Percentiles rank a stretch among this genome's conserved stretches.
Conservation (phyloP, 1,140 invertebrate genomes). For the Magallana angulata region DNA sequence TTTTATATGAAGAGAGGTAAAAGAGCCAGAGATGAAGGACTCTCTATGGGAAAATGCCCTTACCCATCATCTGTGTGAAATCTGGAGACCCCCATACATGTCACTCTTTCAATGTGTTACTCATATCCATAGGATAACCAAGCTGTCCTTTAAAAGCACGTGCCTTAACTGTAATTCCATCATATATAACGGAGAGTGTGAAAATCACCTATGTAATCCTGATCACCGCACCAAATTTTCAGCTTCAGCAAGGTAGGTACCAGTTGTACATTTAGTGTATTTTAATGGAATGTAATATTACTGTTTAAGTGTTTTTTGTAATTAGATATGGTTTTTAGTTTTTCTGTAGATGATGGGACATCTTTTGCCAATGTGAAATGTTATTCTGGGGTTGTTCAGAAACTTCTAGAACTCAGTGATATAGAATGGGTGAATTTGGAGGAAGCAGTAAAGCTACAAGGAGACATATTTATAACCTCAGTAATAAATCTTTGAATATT, state of each 20-base stretch:
- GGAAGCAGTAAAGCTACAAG: slow-evolving; percentile 11
- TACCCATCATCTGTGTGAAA: background rate
- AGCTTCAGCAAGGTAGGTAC: background rate
- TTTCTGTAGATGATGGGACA: slow-evolving; percentile 47
- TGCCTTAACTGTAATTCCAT: slow-evolving; percentile 7
- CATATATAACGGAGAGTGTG: background rate
- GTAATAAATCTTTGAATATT: background rate
- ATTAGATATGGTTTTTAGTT: background rate
- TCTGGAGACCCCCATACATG: background rate
- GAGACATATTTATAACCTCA: slow-evolving; percentile 40
- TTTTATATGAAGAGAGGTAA: background rate
- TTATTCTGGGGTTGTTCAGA: slow-evolving; percentile 18
- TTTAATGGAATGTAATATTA: too few relatives aligned
- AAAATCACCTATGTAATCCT: background rate
- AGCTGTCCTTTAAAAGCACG: background rate
- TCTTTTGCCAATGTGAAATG: slow-evolving; percentile 27
- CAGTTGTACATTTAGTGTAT: too few relatives aligned
- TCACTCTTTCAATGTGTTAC: background rate
- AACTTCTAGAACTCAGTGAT: slow-evolving; percentile 34
- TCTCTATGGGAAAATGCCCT: background rate
- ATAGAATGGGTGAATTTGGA: slow-evolving; percentile 38
- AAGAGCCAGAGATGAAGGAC: background rate
- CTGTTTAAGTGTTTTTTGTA: too few relatives aligned
- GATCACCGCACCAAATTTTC: slow-evolving; percentile 1
- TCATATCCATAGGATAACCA: slow-evolving; percentile 17